Conservation (phyloP, 2,888 invertebrate genomes). For the Pecten maximus region DNA sequence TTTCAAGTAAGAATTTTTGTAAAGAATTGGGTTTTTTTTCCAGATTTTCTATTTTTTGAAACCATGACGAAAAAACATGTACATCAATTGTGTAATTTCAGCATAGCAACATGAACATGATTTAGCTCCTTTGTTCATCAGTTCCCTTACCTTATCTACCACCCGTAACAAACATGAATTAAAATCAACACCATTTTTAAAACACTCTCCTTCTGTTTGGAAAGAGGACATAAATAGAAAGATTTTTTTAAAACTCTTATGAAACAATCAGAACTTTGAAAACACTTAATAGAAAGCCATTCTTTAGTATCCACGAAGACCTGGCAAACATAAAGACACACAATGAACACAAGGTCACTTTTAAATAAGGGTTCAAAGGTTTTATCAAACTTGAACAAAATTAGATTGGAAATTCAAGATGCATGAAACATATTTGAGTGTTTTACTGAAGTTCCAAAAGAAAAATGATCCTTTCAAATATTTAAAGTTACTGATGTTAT, state of each 20-base stretch:
- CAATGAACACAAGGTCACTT: not conserved
- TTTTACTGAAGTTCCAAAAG: not conserved
- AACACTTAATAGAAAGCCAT: not conserved
- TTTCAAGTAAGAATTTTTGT: too few relatives aligned
- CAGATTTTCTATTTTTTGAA: too few relatives aligned
- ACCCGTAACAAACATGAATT: too few relatives aligned
- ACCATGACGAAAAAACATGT: not conserved
- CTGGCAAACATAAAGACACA: not conserved
- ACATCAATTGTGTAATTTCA: not conserved
- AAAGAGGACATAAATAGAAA: not conserved
- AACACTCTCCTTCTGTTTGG: not conserved
- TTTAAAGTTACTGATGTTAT: not conserved
- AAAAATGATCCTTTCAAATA: not conserved
- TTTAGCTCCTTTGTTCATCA: not conserved
- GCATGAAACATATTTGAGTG: not conserved
- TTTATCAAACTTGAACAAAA: conserved; percentile 8
- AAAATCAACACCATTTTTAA: not conserved
- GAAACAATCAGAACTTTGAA: conserved; percentile 13
- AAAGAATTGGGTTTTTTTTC: too few relatives aligned
- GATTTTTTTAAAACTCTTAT: not conserved
- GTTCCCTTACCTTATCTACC: not conserved
- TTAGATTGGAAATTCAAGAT: not conserved
- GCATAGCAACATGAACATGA: too few relatives aligned
- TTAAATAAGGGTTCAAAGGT: conserved; percentile 22
- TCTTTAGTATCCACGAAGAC: not conserved